phyloP scores from a whole-genome alignment of 1,140 invertebrate species.

The Telenomus remus region DNA sequence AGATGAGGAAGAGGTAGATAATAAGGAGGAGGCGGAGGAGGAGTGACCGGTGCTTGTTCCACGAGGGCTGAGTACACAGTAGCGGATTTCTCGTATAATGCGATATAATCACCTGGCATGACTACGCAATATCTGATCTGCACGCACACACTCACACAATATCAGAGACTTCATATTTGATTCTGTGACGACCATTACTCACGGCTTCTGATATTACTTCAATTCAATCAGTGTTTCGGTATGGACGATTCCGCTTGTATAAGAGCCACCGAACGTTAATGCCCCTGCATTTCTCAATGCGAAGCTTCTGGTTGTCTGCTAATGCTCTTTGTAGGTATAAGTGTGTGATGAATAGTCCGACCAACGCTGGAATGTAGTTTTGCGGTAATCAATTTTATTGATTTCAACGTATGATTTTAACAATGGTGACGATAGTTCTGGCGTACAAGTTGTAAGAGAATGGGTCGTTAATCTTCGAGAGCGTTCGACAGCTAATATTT shows the following conservation, averaged over 20 bases:
- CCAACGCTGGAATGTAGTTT: conserved; percentile 65
- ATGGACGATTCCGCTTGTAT: conserved; percentile 58
- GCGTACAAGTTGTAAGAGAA: conserved; percentile 22
- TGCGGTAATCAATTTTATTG: conserved; percentile 65
- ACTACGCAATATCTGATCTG: conserved; percentile 75
- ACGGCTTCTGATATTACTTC: conserved; percentile 76
- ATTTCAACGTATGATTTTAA: conserved; percentile 57
- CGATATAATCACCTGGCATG: conserved; percentile 76
- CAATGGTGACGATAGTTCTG: conserved; percentile 59
- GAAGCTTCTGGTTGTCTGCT: conserved; percentile 45
- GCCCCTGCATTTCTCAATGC: conserved; percentile 50
- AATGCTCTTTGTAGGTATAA: conserved; percentile 45
- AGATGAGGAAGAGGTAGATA: conserved; percentile 51
- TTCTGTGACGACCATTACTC: conserved; percentile 74
- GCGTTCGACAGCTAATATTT: conserved; percentile 51
- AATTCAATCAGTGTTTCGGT: conserved; percentile 76
- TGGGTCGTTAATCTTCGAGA: conserved; percentile 48
- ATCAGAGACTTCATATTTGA: conserved; percentile 70
- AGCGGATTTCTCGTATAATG: conserved; percentile 75
- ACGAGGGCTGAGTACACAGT: conserved; percentile 73
- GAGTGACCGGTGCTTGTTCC: conserved; percentile 60
- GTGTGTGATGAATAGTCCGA: conserved; percentile 68
- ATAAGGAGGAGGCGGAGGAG: conserved; percentile 39
- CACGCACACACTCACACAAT: conserved; percentile 64
- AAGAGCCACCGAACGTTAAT: conserved; percentile 54